A percentile compares a stretch with the other conserved stretches of the same genome.
Conservation (phyloP, 1,140 invertebrate genomes). For the Halictus rubicundus region DNA sequence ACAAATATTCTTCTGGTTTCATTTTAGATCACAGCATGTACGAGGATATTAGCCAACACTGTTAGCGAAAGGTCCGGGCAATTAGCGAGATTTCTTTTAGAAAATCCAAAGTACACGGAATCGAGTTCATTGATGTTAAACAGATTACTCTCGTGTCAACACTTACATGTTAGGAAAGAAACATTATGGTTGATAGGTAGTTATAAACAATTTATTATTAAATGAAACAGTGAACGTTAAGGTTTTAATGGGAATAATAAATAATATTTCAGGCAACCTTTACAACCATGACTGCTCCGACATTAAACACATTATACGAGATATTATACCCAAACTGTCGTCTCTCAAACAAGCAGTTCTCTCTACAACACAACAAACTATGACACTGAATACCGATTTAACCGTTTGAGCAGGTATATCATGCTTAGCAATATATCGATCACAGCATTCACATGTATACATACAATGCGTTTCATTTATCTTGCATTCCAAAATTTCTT, state of each 20-base stretch:
- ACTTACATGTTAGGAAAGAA: slow-evolving; percentile 72
- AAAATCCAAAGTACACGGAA: slow-evolving; percentile 61
- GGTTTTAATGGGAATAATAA: slow-evolving; percentile 16
- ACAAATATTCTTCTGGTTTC: slow-evolving; percentile 3
- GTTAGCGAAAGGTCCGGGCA: slow-evolving; percentile 61
- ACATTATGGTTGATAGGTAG: slow-evolving; percentile 76
- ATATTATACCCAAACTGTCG: slow-evolving; percentile 47
- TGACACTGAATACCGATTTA: background rate
- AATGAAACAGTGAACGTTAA: slow-evolving; percentile 4
- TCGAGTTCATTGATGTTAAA: slow-evolving; percentile 50
- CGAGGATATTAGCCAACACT: slow-evolving; percentile 72
- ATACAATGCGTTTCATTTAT: background rate
- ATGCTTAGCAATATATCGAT: background rate
- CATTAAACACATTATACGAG: slow-evolving; percentile 36
- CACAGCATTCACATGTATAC: slow-evolving; percentile 20
- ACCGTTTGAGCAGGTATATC: background rate
- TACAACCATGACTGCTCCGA: slow-evolving; percentile 58
- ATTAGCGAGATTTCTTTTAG: slow-evolving; percentile 64
- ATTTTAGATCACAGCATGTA: slow-evolving; percentile 67
- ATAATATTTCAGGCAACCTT: slow-evolving; percentile 67
- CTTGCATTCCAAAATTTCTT: too few species aligned
- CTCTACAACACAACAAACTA: slow-evolving; percentile 9
- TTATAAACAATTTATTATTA: slow-evolving; percentile 15
- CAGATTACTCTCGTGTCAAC: slow-evolving; percentile 66
- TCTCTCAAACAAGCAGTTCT: slow-evolving; percentile 53